Evolutionary conservation across 2,797 vertebrate genomes (phyloP).

Genomic region (Acanthopagrus latus): DNA sequence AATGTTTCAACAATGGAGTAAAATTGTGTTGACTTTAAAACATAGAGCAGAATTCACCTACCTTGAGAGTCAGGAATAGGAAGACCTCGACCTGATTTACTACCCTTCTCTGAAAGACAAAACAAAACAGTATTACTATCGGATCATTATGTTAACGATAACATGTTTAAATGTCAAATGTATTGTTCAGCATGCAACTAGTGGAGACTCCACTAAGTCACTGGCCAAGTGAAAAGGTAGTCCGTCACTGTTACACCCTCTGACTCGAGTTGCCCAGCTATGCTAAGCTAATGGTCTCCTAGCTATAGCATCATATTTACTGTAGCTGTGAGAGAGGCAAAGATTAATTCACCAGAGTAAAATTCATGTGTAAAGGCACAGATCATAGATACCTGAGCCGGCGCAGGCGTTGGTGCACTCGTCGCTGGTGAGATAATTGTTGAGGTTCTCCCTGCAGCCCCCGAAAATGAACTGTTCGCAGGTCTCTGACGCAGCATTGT

Average conservation of each 20-base stretch:
- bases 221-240: background rate
- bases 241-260: background rate
- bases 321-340: no score
- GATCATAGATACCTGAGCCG: slow-evolving; percentile 74
- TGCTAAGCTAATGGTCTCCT: no score
- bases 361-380: background rate
- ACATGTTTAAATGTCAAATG: background rate
- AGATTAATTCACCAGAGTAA: no score
- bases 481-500: slow-evolving; percentile 83
- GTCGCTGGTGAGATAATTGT: slow-evolving; percentile 89
- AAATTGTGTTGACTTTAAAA: no score
- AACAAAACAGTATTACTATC: background rate
- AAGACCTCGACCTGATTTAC: slow-evolving; percentile 41
- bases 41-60: slow-evolving; percentile 28
- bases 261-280: no score
- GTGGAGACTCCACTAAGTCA: background rate
- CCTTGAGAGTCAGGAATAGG: slow-evolving; percentile 27
- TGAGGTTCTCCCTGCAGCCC: slow-evolving; percentile 91
- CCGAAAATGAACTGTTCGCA: slow-evolving; percentile 87
- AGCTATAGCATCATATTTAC: no score
- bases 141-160: background rate
- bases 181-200: background rate
- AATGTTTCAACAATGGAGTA: no score
- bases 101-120: slow-evolving; percentile 74
- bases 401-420: slow-evolving; percentile 91